phyloP scores from a whole-genome alignment of 2,888 invertebrate species.

The Frankliniella intonsa region DNA sequence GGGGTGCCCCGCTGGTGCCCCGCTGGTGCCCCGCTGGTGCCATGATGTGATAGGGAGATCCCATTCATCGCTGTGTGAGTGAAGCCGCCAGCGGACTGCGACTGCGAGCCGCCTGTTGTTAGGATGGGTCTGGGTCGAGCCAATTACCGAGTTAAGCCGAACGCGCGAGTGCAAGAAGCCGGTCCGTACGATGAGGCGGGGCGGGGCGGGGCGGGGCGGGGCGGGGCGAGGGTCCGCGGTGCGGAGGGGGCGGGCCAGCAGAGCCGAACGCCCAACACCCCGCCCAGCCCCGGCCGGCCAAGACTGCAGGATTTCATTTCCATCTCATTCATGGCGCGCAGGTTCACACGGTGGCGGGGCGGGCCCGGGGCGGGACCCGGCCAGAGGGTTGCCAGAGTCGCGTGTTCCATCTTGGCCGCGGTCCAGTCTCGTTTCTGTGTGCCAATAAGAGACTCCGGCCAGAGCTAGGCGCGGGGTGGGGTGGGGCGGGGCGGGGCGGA shows the following conservation, averaged over 20 bases:
- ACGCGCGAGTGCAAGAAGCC: not conserved
- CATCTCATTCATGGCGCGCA: no score
- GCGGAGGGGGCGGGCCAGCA: not conserved
- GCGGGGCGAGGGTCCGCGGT: not conserved
- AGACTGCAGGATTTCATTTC: no score
- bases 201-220: not conserved
- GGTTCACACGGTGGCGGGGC: no score
- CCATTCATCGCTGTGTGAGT: not conserved
- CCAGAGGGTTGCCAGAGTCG: no score
- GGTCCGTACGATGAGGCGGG: not conserved
- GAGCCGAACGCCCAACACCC: no score
- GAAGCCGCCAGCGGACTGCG: no score
- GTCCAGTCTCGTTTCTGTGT: no score
- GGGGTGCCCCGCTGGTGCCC: not conserved
- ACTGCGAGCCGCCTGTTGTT: not conserved
- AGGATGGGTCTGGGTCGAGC: constrained; percentile 36
- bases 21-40: not conserved
- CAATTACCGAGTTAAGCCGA: constrained; percentile 2
- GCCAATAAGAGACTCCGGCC: no score
- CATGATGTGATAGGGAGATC: not conserved
- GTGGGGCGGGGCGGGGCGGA: not conserved
- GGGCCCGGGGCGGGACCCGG: no score
- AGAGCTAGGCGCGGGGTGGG: not conserved
- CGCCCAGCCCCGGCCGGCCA: no score
- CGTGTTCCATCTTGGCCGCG: no score